A percentile compares a stretch with the other conserved stretches of the same genome.
phyloP scores from a whole-genome alignment of 2,888 invertebrate species.

The Drosophila engyochracea region DNA sequence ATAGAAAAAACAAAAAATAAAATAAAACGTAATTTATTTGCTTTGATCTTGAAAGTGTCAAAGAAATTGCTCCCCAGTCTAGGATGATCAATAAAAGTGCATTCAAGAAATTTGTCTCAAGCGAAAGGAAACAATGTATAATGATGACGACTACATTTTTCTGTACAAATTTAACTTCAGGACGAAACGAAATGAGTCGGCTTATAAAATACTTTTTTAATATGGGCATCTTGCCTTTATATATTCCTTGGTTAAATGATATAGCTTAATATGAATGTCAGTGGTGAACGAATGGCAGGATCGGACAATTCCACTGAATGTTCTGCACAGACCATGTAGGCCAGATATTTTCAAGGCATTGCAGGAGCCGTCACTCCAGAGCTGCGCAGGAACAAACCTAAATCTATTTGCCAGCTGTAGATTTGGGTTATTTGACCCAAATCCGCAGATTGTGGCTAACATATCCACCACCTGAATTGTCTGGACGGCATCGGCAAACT shows the following conservation, averaged over 20 bases:
- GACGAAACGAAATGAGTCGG: neutral
- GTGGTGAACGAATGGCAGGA: neutral
- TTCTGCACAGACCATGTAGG: neutral
- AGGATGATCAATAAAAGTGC: neutral
- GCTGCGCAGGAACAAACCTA: neutral
- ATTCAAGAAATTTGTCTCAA: neutral
- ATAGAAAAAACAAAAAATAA: neutral
- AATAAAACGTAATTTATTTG: neutral
- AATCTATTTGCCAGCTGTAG: neutral
- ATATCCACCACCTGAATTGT: neutral
- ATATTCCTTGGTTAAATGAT: neutral
- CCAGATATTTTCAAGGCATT: neutral
- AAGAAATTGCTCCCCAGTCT: neutral
- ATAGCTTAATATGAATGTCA: neutral
- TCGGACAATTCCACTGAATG: neutral
- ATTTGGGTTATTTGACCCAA: neutral
- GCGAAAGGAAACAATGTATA: neutral
- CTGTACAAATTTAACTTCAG: neutral
- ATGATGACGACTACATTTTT: neutral
- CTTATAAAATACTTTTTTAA: neutral
- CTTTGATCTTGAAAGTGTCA: neutral
- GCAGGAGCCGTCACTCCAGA: neutral
- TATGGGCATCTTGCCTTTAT: neutral
- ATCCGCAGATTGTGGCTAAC: neutral
- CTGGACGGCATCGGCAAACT: neutral